Base-by-base conservation (phyloP, 2,888 invertebrate genomes). In the Molorchus minor region DNA sequence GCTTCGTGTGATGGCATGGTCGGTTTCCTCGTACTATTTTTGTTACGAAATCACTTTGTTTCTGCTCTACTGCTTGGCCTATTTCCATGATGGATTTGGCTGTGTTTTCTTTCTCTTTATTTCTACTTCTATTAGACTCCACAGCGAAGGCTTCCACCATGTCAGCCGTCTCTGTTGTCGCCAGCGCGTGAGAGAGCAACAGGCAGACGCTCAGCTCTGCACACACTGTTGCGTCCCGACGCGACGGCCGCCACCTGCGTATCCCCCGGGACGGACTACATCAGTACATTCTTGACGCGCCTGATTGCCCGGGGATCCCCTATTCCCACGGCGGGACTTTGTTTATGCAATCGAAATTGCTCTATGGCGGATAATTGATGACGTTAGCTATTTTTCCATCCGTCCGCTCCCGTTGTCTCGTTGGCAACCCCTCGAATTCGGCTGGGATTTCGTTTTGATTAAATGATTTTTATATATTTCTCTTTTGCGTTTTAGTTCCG, bases 281-380 rank as follows among this genome's bases (percentile, higher is more conserved):
- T 69, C 71, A 73, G 73, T 70, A 73, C 72, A 71, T 71, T 69
- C 73, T 71, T 71, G 73, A 72, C 73, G 72, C 71, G 68, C 64
- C 69, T 72, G 75, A 75, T 75, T 76, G 75, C 75, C 75, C 69
- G 61, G 76, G 74, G 75, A 75, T 67, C 64, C 60, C 58, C 67
- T 68, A 70, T 72, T 74, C 74, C 73, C 74, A 65, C 58, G 68
- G 57, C 68, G 69, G 64, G 67, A 58, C 66, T 65, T 65, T 65
- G 68, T 67, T 70, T 67, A 67, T 70, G 67, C 68, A 68, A 64
- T 67, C 67, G 67, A 58, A 70, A 68, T 61, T 62, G 61, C 58
- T 60, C 57, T 61, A 47, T 33, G 58, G 53, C 62, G 30, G 57
- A 65, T 70, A 67, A 70, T 68, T 68, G 70, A 70, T 67, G 69